Evolutionary conservation across 1,140 invertebrate species (phyloP).

Genomic region (Halotydeus destructor): DNA sequence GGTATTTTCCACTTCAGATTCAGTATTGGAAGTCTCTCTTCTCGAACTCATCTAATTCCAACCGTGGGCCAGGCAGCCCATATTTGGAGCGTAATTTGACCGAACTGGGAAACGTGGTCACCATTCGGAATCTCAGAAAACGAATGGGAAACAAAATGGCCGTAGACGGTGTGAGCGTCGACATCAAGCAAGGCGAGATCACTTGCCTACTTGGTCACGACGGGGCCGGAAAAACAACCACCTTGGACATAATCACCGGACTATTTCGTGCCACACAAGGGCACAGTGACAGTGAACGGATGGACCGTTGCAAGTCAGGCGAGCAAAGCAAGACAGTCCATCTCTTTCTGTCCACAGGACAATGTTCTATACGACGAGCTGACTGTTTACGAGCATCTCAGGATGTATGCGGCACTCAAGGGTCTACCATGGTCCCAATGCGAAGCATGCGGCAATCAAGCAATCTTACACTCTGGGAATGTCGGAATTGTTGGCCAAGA

Average conservation of each 20-base stretch:
- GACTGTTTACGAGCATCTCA: slow-evolving; percentile 11
- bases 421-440: slow-evolving; percentile 4
- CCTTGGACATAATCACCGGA: slow-evolving; percentile 59
- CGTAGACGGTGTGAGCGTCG: slow-evolving; percentile 32
- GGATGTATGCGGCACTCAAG: slow-evolving; percentile 8
- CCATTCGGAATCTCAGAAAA: slow-evolving; percentile 25
- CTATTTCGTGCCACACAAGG: slow-evolving; percentile 41
- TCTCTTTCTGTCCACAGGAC: slow-evolving; percentile 71
- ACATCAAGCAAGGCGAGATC: slow-evolving; percentile 38
- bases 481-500: too few relatives aligned
- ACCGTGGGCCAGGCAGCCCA: too few relatives aligned
- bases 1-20: slow-evolving; percentile 29
- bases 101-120: too few relatives aligned
- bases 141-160: slow-evolving; percentile 31
- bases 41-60: too few relatives aligned
- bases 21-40: too few relatives aligned
- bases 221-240: slow-evolving; percentile 39
- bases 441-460: slow-evolving; percentile 16
- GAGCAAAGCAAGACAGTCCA: slow-evolving; percentile 35
- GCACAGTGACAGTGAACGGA: slow-evolving; percentile 45
- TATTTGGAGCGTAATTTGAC: too few relatives aligned
- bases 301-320: slow-evolving; percentile 35
- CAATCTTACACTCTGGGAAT: slow-evolving; percentile 28
- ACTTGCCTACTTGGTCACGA: slow-evolving; percentile 40
- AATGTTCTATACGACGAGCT: slow-evolving; percentile 7